Evolutionary conservation across 2,888 invertebrate genomes (phyloP).

Genomic region (Nomada flava): DNA sequence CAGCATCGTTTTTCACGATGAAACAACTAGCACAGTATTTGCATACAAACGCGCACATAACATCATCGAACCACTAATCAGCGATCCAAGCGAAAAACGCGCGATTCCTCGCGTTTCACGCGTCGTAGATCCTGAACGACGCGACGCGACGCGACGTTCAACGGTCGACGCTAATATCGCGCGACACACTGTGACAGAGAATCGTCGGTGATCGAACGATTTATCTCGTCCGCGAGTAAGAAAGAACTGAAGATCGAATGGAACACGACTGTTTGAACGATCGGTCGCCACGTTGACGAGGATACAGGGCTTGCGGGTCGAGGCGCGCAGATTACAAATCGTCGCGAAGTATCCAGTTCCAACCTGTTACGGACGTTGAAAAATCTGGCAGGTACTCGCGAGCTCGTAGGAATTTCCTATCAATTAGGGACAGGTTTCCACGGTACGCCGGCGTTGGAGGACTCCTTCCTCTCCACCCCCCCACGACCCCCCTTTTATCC

Average conservation of each 20-base stretch:
- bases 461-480: constrained; percentile 49
- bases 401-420: constrained; percentile 81
- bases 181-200: not conserved
- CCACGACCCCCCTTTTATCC: constrained; percentile 30
- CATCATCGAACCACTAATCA: not conserved
- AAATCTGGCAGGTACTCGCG: constrained; percentile 75
- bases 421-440: constrained; percentile 83
- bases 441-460: constrained; percentile 54
- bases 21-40: not conserved
- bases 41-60: not conserved
- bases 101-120: constrained; percentile 16
- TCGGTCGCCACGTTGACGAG: constrained; percentile 14
- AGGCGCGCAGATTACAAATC: constrained; percentile 77
- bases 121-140: constrained; percentile 18
- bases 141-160: no score
- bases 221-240: constrained; percentile 36
- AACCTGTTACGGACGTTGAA: constrained; percentile 77
- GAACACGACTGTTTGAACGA: not conserved
- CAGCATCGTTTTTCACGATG: not conserved
- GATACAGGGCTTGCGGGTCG: constrained; percentile 33
- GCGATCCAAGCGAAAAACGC: constrained; percentile 9
- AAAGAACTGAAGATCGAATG: constrained; percentile 8
- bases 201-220: constrained; percentile 19
- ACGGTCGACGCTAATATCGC: not conserved
- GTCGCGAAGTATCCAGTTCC: constrained; percentile 78